Base-by-base conservation (phyloP, 2,888 invertebrate species). In the Pristionchus japonicus region DNA sequence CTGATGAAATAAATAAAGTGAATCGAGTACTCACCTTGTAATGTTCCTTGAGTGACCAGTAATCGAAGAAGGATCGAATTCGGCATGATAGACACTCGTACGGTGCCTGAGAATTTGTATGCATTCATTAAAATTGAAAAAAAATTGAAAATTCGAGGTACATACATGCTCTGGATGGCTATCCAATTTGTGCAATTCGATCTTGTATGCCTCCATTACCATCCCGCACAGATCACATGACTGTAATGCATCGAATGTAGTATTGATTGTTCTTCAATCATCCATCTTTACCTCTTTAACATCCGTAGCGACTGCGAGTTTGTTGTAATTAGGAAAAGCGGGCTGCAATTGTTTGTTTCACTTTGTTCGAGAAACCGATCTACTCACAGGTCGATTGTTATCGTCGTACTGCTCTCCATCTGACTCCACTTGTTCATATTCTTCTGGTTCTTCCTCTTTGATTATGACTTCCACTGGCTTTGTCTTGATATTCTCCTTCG, bases 61-160 rank as follows among this genome's bases (percentile, higher is more conserved):
- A 77, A 20, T 77, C 43, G 17, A 77, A 77, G 77, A 77, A 77
- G 40, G 47, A 77, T 40, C 77, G 77, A 77, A 77, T 43, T 15
- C 43, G 40, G n/a, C 77, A 77, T 2, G 77, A 77, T 9, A 77
- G 43, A 47, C 77, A 77, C 43, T 77, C 77, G 27, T 43, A 77
- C 4, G 40, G 77, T 9, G 77, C 77, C 77, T 77, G 67, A 77
- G 17, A 74, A 31, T 34, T 13, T 23, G 31, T 20, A 70, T 70
- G 15, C 2, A 31, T 31, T 52, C 52, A 20, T 52, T 15, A 15
- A 9, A 20, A 52, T 3, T 17, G 52, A 52, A 3, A 52, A 52
- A 52, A 47, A 47, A 47, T 47, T 52, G 52, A 57, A 23, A 23
- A n/a, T n/a, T 57, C 3, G n/a, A 57, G 37, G 27, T 70, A 3